Conservation (phyloP, 2,113 vertebrate genomes). For the Neodon shergylaensis region DNA sequence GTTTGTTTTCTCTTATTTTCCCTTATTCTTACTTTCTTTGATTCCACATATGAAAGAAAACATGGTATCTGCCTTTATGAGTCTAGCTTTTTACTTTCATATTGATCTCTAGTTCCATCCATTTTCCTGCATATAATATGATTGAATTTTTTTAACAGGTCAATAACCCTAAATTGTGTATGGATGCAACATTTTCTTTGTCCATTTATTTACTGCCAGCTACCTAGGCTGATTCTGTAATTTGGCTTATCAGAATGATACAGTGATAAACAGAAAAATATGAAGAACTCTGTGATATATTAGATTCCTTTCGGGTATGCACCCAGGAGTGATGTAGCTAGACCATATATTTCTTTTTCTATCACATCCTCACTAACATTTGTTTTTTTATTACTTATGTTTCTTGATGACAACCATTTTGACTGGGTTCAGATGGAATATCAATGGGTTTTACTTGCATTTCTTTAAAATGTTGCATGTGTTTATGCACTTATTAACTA, state of each 20-base stretch:
- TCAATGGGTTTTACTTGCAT: not conserved
- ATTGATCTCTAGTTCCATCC: not conserved
- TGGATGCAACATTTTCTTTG: not conserved
- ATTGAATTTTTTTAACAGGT: not conserved
- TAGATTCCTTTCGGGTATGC: not conserved
- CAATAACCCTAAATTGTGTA: no score
- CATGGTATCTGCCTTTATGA: not conserved
- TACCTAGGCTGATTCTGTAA: not conserved
- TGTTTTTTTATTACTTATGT: not conserved
- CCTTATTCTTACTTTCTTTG: not conserved
- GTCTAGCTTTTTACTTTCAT: not conserved
- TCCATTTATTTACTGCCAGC: not conserved
- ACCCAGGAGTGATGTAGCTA: not conserved
- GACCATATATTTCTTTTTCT: not conserved
- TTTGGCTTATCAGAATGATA: not conserved
- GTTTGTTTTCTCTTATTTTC: not conserved
- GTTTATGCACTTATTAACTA: not conserved
- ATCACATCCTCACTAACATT: not conserved
- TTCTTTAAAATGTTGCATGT: not conserved
- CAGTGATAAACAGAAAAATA: rapidly evolving
- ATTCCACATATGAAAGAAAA: not conserved
- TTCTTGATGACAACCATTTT: not conserved
- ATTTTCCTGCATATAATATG: not conserved
- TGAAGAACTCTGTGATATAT: not conserved
- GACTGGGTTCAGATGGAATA: not conserved